Evolutionary conservation across 2,888 invertebrate genomes (phyloP), one percentile per base, ranked within the genome.

Genomic region (Drosophila cognata): DNA sequence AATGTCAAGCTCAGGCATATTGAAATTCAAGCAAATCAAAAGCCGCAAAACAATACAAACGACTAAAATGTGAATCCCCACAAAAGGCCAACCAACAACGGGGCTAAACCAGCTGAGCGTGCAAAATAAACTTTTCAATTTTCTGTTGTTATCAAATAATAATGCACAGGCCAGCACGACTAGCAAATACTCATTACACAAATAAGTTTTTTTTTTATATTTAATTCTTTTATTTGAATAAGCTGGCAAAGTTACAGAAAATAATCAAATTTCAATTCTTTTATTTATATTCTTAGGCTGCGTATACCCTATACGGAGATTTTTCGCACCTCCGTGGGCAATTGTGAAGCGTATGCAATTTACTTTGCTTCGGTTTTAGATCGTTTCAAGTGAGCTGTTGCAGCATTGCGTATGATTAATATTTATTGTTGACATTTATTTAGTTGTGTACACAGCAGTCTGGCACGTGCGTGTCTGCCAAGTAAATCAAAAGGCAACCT

Each of bases 1-100:
- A 59, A 65, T 69, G 64, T 66, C 62, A 77, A 55, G 28, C 55
- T 60, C 74, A 74, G 69, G 36, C 74, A 79, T 74, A 77, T 77
- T 74, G 70, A 79, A 77, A 79, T 79, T 74, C 79, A 74, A 63
- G 28, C 56, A 62, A 62, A 62, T 74, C 58, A 77, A 78, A 55
- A 61, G 50, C 52, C 35, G 35, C 35, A 55, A 53, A 60, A 53
- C 46, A 68, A 76, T 29, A 29, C 53, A 31, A 53, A 43, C 31
- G 25, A 5, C 35, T 25, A 41, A 41, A 61, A 31, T 48, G 51
- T 46, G 63, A 58, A 51, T 61, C 53, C 57, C 57, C 38, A 25
- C 52, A 63, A 76, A 60, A 18, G 41, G 46, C 25, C 25, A 46
- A 46, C 10, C 48, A 53, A 36, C 33, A 58, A 50, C 41, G n/a